Evolutionary conservation across 2,888 invertebrate genomes (phyloP).

Genomic region (Didymodactylos carnosus): DNA sequence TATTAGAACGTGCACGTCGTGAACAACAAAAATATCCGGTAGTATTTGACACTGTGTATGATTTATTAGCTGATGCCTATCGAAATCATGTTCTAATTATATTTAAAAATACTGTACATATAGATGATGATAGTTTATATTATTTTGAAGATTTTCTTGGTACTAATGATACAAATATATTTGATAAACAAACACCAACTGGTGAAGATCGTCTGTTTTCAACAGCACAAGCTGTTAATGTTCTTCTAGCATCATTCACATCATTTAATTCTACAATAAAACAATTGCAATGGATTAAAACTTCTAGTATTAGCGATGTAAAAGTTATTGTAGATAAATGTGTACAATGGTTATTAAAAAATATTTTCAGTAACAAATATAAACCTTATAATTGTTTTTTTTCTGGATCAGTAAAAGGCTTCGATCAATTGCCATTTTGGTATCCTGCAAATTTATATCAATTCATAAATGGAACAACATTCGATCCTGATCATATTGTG

Average conservation of each 20-base stretch:
- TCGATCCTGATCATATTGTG: conserved; percentile 1
- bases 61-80: conserved; percentile 5
- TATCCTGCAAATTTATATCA: conserved; percentile 13
- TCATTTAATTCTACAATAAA: neutral
- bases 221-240: conserved; percentile 12
- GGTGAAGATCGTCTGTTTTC: conserved; percentile 12
- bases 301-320: neutral
- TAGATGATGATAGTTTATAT: neutral
- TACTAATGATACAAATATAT: conserved; percentile 10
- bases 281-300: conserved; percentile 1
- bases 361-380: conserved; percentile 5
- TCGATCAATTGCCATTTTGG: conserved; percentile 11
- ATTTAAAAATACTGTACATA: neutral
- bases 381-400: conserved; percentile 11
- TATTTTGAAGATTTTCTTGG: conserved; percentile 13
- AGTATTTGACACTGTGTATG: neutral
- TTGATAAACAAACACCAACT: conserved; percentile 3
- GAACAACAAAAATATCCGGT: neutral
- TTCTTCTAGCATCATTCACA: conserved; percentile 2
- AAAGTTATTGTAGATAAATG: neutral
- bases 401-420: conserved; percentile 13
- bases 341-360: conserved; percentile 3
- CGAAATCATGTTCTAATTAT: neutral
- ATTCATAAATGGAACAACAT: conserved; percentile 9
- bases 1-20: conserved; percentile 1